These are phyloP conservation scores for Turritopsis dohrnii DNA, from an alignment of 30 jellyfish, hydroid and myxozoan genomes.

Conservation along the genomic window DNA sequence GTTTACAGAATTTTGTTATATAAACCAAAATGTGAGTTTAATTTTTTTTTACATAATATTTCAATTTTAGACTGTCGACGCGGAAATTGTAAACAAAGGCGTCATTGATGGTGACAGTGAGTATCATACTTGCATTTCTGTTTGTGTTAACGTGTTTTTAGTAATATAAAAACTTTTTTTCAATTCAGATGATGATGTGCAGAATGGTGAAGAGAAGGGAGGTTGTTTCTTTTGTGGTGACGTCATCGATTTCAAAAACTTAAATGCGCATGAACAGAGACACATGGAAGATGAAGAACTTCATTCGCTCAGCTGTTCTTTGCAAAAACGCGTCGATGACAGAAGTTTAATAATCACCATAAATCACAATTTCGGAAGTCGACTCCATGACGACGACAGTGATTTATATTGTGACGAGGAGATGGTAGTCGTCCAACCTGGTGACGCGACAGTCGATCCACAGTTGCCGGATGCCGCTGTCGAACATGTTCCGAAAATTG, in stretches of 20 bases:
- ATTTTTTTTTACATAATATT: no score
- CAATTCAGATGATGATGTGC: not conserved
- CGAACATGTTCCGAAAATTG: not conserved
- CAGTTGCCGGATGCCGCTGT: not conserved
- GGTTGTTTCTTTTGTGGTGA: not conserved
- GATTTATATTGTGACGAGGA: not conserved
- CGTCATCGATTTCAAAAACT: not conserved
- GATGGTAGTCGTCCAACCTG: not conserved
- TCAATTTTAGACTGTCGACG: not conserved
- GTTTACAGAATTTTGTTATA: no score
- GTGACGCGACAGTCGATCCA: not conserved
- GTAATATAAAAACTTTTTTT: no score
- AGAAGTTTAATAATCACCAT: not conserved
- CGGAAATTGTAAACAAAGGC: not conserved
- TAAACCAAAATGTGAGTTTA: no score
- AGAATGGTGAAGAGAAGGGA: not conserved
- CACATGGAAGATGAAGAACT: not conserved
- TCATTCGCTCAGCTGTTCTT: not conserved
- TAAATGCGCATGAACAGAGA: not conserved
- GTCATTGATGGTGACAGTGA: not conserved
- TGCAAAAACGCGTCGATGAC: not conserved
- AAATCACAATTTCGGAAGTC: not conserved
- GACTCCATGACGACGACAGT: not conserved
- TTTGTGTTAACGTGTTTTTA: not conserved
- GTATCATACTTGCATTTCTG: not conserved